phyloP scores from a whole-genome alignment of 2,797 vertebrate species.

The Carduelis carduelis region DNA sequence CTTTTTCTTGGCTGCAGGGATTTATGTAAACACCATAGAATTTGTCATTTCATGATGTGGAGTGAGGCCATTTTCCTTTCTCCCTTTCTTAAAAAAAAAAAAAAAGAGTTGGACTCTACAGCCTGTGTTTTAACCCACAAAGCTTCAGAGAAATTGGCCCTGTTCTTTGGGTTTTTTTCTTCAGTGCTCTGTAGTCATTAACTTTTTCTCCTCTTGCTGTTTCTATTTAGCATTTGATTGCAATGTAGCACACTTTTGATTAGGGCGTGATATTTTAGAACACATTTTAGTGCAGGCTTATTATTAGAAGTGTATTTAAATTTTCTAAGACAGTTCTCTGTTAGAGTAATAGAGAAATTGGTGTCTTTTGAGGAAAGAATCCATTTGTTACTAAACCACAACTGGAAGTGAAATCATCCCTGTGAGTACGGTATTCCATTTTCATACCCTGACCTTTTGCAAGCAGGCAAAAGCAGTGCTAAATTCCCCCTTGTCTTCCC shows the following conservation, averaged over 20 bases:
- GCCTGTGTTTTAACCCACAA: neutral
- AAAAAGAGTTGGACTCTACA: neutral
- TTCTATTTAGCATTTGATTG: neutral
- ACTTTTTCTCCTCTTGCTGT: neutral
- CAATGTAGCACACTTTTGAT: neutral
- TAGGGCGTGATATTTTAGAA: neutral
- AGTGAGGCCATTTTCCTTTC: neutral
- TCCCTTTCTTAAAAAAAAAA: neutral
- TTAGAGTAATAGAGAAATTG: neutral
- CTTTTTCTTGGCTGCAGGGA: neutral
- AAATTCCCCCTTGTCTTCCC: neutral
- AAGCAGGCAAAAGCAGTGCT: neutral
- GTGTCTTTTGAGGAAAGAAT: neutral
- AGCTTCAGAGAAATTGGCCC: neutral
- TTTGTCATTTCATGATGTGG: neutral
- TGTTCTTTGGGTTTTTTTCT: neutral
- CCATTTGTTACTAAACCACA: neutral
- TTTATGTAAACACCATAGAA: neutral
- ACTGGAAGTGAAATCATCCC: neutral
- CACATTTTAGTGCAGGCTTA: neutral
- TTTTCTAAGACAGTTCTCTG: neutral
- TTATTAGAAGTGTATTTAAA: neutral
- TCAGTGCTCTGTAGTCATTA: neutral
- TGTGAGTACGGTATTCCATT: neutral
- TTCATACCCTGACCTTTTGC: neutral